Percentiles rank a stretch among this genome's conserved stretches.
Evolutionary conservation across 2,888 invertebrate species (phyloP).

Genomic region (Elgonia sp.): DNA sequence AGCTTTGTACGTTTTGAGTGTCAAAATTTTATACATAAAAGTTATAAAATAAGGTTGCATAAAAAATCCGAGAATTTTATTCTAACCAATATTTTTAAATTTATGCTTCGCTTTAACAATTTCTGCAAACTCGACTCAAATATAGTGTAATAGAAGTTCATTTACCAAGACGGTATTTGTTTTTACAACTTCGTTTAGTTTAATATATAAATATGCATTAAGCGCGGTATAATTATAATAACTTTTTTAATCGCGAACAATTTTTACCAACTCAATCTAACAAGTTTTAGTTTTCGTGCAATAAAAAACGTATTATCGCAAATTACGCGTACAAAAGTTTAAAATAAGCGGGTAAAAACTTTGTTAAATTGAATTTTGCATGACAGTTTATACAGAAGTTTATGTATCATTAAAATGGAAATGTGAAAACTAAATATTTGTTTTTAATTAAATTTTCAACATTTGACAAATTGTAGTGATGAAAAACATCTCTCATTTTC

Average conservation of each 20-base stretch:
- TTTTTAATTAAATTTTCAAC: background rate
- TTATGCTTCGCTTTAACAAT: background rate
- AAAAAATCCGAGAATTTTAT: conserved; percentile 10
- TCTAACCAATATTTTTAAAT: conserved; percentile 20
- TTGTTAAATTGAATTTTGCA: conserved; percentile 9
- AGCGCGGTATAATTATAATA: background rate
- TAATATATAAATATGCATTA: conserved; percentile 7
- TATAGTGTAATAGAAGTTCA: conserved; percentile 17
- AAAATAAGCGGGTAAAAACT: conserved; percentile 1
- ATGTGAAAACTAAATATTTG: conserved; percentile 7
- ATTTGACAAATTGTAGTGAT: background rate
- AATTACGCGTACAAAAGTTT: conserved; percentile 9
- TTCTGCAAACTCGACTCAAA: background rate
- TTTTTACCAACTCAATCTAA: background rate
- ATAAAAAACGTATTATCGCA: conserved; percentile 4
- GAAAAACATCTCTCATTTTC: background rate
- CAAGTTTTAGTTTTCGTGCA: conserved; percentile 3
- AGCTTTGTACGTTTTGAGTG: conserved; percentile 30
- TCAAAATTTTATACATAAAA: conserved; percentile 13
- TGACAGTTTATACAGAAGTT: background rate
- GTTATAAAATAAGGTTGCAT: conserved; percentile 8
- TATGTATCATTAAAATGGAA: background rate
- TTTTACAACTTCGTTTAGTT: conserved; percentile 24
- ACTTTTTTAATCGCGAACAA: conserved; percentile 1
- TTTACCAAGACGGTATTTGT: background rate